Base-by-base conservation (phyloP, 2,888 invertebrate genomes). In the Autographa gamma region DNA sequence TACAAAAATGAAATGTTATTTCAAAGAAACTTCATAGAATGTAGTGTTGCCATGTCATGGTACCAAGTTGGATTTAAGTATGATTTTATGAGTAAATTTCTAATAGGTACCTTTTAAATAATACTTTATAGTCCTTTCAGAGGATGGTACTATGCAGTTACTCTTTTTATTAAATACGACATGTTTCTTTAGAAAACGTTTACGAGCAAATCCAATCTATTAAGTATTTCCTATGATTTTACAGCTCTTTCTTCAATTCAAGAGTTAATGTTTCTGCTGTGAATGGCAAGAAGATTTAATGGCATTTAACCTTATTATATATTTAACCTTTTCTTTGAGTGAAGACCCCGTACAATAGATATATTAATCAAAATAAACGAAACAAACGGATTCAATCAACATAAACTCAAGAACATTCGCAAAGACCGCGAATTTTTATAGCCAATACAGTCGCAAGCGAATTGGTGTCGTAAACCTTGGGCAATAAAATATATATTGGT, bases 401-500 rank as follows among this genome's bases (percentile, higher is more conserved):
- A 77, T 66, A 77, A 81, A 81, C 67, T 66, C 68, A 66, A 81
- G 61, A 65, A 68, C 81, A 81, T 81, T 81, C 52, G 65, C 66
- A 61, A 56, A 73, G 58, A 68, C 77, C 79, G 77, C 77, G 79
- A 81, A 66, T 81, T 77, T 76, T 77, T 77, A 77, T 81, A 68
- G 81, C 66, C 69, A 60, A 66, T 60, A 69, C 64, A 52, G 65
- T 67, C 66, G 68, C 74, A 82, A 64, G 65, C 80, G 75, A 86
- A 85, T 81, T 76, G 73, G 14, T 13, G 54, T 74, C 76, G 69
- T 84, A 85, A 85, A 85, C 25, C 56, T 16, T 31, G 13, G 58
- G 74, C 59, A 64, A 78, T 83, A 83, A 83, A 86, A 79, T 52
- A 54, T 67, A 78, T 79, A 80, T 83, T 79, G 63, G 69, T 64